These are phyloP conservation scores for Mareca penelope DNA, from an alignment of 2,797 vertebrate genomes.

Conservation along the genomic window DNA sequence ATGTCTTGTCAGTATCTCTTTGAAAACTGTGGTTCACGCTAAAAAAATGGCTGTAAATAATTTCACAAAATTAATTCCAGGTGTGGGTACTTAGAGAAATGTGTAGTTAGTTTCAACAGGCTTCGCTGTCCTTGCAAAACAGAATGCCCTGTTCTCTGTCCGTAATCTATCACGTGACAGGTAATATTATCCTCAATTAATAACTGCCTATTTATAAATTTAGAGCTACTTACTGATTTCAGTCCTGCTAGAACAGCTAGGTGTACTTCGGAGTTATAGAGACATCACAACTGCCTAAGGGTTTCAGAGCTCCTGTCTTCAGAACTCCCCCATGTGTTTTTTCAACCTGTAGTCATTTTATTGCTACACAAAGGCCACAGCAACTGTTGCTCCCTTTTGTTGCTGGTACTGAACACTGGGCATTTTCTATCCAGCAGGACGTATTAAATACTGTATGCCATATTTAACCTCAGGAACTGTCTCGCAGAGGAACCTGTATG, in stretches of 20 bases:
- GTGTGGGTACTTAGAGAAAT: background rate
- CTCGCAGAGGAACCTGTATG: background rate
- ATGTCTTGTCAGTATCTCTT: background rate
- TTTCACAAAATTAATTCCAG: background rate
- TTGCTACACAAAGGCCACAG: background rate
- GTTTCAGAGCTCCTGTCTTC: background rate
- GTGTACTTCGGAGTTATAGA: constrained; percentile 26
- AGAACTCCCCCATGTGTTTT: background rate
- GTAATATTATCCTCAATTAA: background rate
- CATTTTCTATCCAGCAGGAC: background rate
- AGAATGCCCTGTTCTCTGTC: background rate
- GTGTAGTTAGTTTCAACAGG: background rate
- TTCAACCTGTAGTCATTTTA: background rate
- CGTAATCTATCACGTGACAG: background rate
- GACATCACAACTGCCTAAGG: background rate
- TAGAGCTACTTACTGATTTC: background rate
- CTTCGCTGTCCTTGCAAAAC: background rate
- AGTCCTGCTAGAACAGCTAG: constrained; percentile 20
- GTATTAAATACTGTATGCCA: background rate
- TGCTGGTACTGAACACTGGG: background rate
- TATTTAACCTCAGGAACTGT: background rate
- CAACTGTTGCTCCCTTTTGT: background rate
- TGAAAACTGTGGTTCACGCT: background rate
- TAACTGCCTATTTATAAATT: background rate
- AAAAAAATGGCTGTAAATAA: background rate